These are phyloP conservation scores for Troilus luridus DNA, from an alignment of 2,888 invertebrate genomes.

Conservation along the genomic window DNA sequence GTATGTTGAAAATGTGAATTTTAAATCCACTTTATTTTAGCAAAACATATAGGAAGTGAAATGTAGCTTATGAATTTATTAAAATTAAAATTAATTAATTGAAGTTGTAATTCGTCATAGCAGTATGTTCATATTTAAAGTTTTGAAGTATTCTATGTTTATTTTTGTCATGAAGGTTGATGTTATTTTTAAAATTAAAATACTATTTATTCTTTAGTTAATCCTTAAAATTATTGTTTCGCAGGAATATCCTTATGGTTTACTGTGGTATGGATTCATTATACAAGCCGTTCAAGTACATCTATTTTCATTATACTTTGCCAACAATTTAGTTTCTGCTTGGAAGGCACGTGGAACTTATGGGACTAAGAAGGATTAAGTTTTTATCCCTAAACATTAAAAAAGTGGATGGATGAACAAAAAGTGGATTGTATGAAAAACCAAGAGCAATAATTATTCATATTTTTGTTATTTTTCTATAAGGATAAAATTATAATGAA, in stretches of 20 bases:
- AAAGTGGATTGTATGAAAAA: slow-evolving; percentile 35
- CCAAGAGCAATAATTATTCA: slow-evolving; percentile 27
- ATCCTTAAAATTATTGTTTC: slow-evolving; percentile 67
- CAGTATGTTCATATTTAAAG: not conserved
- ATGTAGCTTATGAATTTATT: not conserved
- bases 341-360: slow-evolving; percentile 85
- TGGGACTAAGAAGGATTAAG: not conserved
- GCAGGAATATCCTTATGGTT: slow-evolving; percentile 90
- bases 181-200: slow-evolving; percentile 13
- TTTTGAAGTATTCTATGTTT: slow-evolving; percentile 9
- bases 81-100: not conserved
- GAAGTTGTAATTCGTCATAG: not conserved
- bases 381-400: not conserved
- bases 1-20: slow-evolving; percentile 70
- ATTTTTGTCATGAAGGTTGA: slow-evolving; percentile 16
- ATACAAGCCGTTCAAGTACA: slow-evolving; percentile 90
- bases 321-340: slow-evolving; percentile 84
- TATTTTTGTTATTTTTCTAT: slow-evolving; percentile 40
- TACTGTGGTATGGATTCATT: slow-evolving; percentile 94
- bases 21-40: not conserved
- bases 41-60: not conserved
- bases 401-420: not conserved
- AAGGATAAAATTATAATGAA: slow-evolving; percentile 18
- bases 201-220: not conserved
- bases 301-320: slow-evolving; percentile 87